Evolutionary conservation across 2,113 vertebrate genomes (phyloP).

Genomic region (Ciconia boyciana): DNA sequence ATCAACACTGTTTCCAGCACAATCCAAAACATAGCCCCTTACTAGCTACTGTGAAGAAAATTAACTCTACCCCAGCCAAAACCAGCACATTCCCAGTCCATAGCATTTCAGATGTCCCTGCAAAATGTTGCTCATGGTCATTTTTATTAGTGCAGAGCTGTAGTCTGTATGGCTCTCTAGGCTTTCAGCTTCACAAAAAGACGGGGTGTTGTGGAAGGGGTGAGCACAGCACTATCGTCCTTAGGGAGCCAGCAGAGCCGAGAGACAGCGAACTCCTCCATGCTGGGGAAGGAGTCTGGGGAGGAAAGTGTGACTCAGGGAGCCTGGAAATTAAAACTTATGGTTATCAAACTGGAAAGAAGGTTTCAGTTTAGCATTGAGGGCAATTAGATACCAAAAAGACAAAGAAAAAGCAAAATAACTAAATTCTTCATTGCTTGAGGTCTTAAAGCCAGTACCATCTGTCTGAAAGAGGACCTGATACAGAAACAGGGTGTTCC

Average conservation of each 20-base stretch:
- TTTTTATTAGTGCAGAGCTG: neutral
- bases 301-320: neutral
- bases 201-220: neutral
- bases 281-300: too few relatives aligned
- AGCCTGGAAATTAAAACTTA: neutral
- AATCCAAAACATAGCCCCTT: too few relatives aligned
- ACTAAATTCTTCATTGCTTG: neutral
- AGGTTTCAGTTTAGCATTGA: neutral
- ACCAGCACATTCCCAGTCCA: too few relatives aligned
- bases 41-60: too few relatives aligned
- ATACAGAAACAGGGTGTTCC: neutral
- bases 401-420: neutral
- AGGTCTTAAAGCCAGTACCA: neutral
- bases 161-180: neutral
- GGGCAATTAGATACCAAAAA: neutral
- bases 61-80: too few relatives aligned
- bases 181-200: neutral
- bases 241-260: neutral
- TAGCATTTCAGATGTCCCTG: neutral
- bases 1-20: too few relatives aligned
- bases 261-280: neutral
- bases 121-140: neutral
- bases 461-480: neutral
- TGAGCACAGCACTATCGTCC: neutral
- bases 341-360: neutral